Evolutionary conservation across 2,797 vertebrate genomes (phyloP).

Genomic region (Silurus lanzhouensis): DNA sequence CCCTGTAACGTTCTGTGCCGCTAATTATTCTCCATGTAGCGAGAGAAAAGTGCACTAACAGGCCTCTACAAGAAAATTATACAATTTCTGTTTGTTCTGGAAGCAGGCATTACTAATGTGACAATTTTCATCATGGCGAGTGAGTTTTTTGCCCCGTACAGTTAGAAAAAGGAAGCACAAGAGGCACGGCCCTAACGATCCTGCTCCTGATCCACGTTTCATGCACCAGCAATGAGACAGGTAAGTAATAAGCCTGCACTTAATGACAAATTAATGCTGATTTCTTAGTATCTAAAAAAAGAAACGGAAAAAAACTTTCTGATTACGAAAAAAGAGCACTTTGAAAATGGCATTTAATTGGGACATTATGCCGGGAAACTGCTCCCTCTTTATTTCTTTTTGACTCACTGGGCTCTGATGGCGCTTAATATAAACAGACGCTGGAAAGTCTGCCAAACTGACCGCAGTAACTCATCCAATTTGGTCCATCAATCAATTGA

Average conservation of each 20-base stretch:
- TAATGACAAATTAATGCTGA: background rate
- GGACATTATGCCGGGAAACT: background rate
- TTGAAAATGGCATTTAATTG: background rate
- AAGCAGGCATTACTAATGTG: slow-evolving; percentile 3
- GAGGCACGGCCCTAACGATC: background rate
- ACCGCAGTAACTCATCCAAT: slow-evolving; percentile 1
- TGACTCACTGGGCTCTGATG: background rate
- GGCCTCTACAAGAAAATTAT: background rate
- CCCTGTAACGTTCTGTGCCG: background rate
- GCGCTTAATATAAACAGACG: background rate
- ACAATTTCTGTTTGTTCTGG: background rate
- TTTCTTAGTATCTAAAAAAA: background rate
- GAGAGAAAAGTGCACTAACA: background rate
- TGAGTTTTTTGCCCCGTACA: background rate
- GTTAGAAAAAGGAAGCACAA: background rate
- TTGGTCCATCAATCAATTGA: background rate
- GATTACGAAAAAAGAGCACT: background rate
- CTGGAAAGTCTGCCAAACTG: background rate
- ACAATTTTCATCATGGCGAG: background rate
- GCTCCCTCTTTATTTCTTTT: background rate
- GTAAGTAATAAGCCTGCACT: background rate
- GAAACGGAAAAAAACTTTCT: background rate
- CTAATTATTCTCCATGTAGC: slow-evolving; percentile 8
- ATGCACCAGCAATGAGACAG: background rate
- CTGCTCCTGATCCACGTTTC: background rate